phyloP scores from a whole-genome alignment of 1,140 invertebrate genomes.

The Paramacrobiotus metropolitanus region DNA sequence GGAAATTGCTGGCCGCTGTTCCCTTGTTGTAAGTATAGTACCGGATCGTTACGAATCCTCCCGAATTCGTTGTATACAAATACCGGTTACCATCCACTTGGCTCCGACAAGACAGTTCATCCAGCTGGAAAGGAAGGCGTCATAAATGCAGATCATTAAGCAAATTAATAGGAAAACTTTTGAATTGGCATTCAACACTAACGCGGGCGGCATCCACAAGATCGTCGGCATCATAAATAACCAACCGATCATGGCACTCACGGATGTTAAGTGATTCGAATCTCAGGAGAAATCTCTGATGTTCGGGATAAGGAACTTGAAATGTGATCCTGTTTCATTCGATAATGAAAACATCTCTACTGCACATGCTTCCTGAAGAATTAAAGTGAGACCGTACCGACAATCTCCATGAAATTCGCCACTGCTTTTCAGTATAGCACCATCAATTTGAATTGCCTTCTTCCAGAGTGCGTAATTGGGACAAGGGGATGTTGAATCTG shows the following conservation, averaged over 20 bases:
- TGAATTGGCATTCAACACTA: too few relatives aligned
- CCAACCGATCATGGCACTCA: slow-evolving; percentile 1
- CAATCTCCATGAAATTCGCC: slow-evolving; percentile 3
- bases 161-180: too few relatives aligned
- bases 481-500: background rate
- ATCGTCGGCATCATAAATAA: background rate
- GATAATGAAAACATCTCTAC: too few relatives aligned
- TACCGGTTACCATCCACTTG: background rate
- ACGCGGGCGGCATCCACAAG: background rate
- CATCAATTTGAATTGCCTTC: background rate
- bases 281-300: background rate
- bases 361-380: too few relatives aligned
- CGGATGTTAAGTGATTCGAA: background rate
- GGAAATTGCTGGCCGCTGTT: background rate
- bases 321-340: too few relatives aligned
- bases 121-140: background rate
- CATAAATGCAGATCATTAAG: too few relatives aligned
- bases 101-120: background rate
- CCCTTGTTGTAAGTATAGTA: slow-evolving; percentile 2
- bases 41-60: background rate
- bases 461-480: background rate
- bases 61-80: background rate
- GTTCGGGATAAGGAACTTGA: background rate
- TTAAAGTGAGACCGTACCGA: too few relatives aligned
- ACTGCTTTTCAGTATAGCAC: background rate